phyloP scores from a whole-genome alignment of 2,797 vertebrate species.

The Premnoplex brunnescens region DNA sequence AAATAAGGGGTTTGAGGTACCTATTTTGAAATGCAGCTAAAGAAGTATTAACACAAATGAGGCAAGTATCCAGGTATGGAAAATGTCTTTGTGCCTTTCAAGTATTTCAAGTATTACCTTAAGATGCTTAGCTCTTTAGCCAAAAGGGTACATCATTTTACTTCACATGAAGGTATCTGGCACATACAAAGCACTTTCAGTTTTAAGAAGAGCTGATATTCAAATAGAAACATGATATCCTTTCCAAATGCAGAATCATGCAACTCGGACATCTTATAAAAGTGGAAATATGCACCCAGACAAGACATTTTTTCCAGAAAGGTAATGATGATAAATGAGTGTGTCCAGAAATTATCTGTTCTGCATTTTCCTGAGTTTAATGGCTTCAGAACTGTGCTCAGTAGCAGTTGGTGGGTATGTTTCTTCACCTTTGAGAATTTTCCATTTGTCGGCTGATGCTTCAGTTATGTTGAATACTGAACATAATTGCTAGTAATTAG shows the following conservation, averaged over 20 bases:
- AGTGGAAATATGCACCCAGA: neutral
- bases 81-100: neutral
- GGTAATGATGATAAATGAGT: neutral
- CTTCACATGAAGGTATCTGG: neutral
- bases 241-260: neutral
- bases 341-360: neutral
- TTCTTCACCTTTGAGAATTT: neutral
- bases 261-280: neutral
- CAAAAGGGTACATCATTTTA: neutral
- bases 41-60: neutral
- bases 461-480: neutral
- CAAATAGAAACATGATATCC: neutral
- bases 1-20: neutral
- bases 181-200: neutral
- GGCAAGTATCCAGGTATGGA: neutral
- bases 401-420: neutral
- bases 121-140: neutral
- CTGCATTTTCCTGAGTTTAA: neutral
- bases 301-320: neutral
- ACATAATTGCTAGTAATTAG: constrained; percentile 14
- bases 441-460: neutral
- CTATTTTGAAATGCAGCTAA: neutral
- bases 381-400: neutral
- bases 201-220: neutral
- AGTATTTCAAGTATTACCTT: neutral